Evolutionary conservation across 2,888 invertebrate genomes (phyloP).

Genomic region (Lissocephala sabroskyi): DNA sequence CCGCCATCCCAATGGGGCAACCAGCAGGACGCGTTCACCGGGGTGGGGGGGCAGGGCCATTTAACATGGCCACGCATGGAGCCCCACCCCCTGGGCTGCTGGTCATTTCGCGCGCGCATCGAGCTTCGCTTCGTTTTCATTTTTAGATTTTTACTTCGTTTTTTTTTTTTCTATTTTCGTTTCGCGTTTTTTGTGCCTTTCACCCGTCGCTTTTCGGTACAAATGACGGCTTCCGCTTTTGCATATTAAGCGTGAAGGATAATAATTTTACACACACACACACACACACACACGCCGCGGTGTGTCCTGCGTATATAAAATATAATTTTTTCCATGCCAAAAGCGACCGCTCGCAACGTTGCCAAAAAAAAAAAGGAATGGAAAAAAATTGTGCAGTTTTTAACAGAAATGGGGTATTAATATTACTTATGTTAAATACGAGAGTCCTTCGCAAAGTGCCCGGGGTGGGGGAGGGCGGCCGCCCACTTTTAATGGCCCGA

Average conservation of each 20-base stretch:
- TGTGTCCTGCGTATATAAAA: slow-evolving; percentile 32
- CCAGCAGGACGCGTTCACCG: slow-evolving; percentile 11
- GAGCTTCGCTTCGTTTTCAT: slow-evolving; percentile 28
- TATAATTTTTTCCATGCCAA: slow-evolving; percentile 26
- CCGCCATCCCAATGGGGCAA: slow-evolving; percentile 22
- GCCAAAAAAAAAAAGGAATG: no score
- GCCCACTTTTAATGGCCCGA: no score
- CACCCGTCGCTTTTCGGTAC: slow-evolving; percentile 29
- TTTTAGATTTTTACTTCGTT: not conserved
- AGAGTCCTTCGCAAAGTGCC: slow-evolving; percentile 31
- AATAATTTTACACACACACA: slow-evolving; percentile 53
- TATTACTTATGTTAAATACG: slow-evolving; percentile 62
- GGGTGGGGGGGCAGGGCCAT: no score
- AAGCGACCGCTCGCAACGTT: no score
- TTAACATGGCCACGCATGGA: slow-evolving; percentile 55
- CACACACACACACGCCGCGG: slow-evolving; percentile 9
- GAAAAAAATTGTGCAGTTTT: slow-evolving; percentile 25
- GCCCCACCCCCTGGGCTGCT: no score
- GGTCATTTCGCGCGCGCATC: no score
- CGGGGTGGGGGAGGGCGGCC: slow-evolving; percentile 25
- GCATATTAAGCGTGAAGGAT: slow-evolving; percentile 65
- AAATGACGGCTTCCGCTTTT: slow-evolving; percentile 65
- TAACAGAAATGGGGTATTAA: slow-evolving; percentile 55
- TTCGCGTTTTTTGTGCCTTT: not conserved
- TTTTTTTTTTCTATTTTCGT: not conserved